Evolutionary conservation across 2,113 vertebrate species (phyloP), one percentile per base, ranked within the genome.

Genomic region (Engraulis encrasicolus): DNA sequence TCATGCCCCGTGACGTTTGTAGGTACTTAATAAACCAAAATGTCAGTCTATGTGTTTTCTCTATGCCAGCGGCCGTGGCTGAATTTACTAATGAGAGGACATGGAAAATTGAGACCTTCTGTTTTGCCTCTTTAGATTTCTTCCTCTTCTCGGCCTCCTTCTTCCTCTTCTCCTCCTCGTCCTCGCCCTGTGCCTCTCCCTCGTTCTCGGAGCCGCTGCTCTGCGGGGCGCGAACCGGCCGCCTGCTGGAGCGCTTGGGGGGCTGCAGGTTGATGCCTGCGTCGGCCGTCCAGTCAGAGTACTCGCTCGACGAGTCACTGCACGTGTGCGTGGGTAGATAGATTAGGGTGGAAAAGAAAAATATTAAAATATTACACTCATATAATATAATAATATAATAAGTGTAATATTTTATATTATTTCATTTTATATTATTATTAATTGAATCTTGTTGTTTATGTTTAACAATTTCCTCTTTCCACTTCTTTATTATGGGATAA

Each of bases 181-280:
- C 93, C 88, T 94, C 92, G 18, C 88, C n/a, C 86, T 93, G 94
- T 23, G 94, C 97, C 54, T 93, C 87, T 78, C 95, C 95, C 78
- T 99, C 98, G n/a, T 99, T 98, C 48, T 99, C 98, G 18, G 98
- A 99, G 89, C 94, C 95, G 90, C 98, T 99, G 91, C 96, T 98
- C 77, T 91, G 94, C 49, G 95, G 92, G 78, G 95, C 96, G 84
- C 93, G 95, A 11, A 94, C 93, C 12, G 94, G 94, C 90, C 97
- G 96, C 88, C 98, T 96, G 61, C 94, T 96, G 50, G 96, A 92
- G 84, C 98, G 95, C 91, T 99, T 99, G 0, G 98, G 98, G 4
- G 98, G 98, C 85, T 99, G 98, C 38, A 99, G 96, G 94, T 99
- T 99, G 90, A 99, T 99, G 9, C 98, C 98, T 17, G 98, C 98